Percentiles rank a stretch among this genome's conserved stretches.
Evolutionary conservation across 2,888 invertebrate species (phyloP).

Genomic region (Amiota communis): DNA sequence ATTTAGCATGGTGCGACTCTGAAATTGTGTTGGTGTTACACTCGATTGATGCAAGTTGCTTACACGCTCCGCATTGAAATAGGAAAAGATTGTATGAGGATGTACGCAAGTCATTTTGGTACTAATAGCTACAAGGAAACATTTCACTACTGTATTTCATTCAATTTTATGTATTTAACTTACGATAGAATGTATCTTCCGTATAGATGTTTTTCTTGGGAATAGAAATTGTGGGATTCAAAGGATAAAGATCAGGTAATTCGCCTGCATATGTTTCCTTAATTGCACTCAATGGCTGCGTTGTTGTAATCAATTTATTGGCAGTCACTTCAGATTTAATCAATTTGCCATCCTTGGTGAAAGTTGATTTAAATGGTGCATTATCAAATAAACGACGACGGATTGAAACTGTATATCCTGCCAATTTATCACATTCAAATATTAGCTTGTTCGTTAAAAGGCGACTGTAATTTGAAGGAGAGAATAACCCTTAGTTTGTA

Average conservation of each 20-base stretch:
- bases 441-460: conserved; percentile 79
- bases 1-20: conserved; percentile 81
- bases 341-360: conserved; percentile 77
- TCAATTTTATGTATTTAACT: conserved; percentile 72
- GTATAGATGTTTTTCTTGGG: conserved; percentile 78
- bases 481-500: conserved; percentile 43
- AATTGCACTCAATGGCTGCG: conserved; percentile 76
- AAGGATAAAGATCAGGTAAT: conserved; percentile 83
- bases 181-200: conserved; percentile 80
- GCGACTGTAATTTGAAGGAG: conserved; percentile 74
- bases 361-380: conserved; percentile 76
- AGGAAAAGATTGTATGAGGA: conserved; percentile 86
- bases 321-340: conserved; percentile 79
- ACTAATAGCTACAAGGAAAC: conserved; percentile 53
- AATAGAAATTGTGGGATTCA: conserved; percentile 79
- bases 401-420: conserved; percentile 75
- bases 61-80: conserved; percentile 79
- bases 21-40: conserved; percentile 80
- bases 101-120: conserved; percentile 50
- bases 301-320: conserved; percentile 80
- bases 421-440: conserved; percentile 80
- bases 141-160: conserved; percentile 22
- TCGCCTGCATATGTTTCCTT: conserved; percentile 74
- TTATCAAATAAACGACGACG: conserved; percentile 78
- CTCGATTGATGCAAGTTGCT: conserved; percentile 81